Percentiles rank a stretch among this genome's conserved stretches.
Evolutionary conservation across 1,140 invertebrate genomes (phyloP).

Genomic region (Laupala kohalensis): DNA sequence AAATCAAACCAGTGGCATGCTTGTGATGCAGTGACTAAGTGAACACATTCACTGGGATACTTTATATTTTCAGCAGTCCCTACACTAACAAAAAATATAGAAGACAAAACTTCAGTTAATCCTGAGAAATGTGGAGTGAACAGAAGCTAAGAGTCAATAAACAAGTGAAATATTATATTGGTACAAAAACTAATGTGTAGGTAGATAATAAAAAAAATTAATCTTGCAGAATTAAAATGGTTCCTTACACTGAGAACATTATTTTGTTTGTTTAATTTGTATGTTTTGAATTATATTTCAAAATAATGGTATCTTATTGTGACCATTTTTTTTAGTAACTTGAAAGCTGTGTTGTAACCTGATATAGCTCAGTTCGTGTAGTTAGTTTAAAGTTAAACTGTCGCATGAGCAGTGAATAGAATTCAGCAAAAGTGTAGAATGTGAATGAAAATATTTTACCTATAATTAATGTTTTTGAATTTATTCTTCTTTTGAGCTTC

Average conservation of each 20-base stretch:
- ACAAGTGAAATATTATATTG: background rate
- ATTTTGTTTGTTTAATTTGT: too few species aligned
- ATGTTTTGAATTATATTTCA: too few species aligned
- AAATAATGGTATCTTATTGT: too few species aligned
- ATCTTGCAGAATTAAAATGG: too few species aligned
- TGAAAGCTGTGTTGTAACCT: too few species aligned
- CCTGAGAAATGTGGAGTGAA: background rate
- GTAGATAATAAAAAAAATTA: background rate
- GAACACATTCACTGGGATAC: conserved; percentile 23
- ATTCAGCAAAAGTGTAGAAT: too few species aligned
- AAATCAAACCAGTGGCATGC: conserved; percentile 36
- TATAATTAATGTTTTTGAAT: conserved; percentile 22
- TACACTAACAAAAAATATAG: conserved; percentile 21
- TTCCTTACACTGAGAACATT: too few species aligned
- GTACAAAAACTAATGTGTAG: background rate
- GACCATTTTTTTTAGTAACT: too few species aligned
- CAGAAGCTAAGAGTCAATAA: background rate
- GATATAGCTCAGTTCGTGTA: background rate
- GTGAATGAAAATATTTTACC: conserved; percentile 11
- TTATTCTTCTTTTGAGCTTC: conserved; percentile 23
- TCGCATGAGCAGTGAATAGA: too few species aligned
- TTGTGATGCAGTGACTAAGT: conserved; percentile 29
- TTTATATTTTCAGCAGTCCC: conserved; percentile 26
- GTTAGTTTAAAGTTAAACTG: background rate
- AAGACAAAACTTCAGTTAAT: background rate